A percentile compares a stretch with the other conserved stretches of the same genome.
phyloP scores from a whole-genome alignment of 2,888 invertebrate genomes.

The Morpho helenor region DNA sequence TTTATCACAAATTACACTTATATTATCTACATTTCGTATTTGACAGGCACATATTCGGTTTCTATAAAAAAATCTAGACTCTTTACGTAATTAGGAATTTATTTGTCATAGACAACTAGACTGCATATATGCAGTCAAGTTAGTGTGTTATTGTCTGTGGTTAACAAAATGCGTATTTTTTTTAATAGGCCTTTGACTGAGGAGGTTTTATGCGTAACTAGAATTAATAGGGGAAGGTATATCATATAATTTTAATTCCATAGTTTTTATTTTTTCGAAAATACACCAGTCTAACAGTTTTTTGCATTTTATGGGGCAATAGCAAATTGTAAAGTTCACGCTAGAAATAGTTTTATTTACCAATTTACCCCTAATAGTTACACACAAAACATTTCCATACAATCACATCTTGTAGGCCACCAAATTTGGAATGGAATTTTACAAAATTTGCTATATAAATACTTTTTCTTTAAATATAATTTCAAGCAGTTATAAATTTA shows the following conservation, averaged over 20 bases:
- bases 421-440: background rate
- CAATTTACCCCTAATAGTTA: no score
- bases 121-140: background rate
- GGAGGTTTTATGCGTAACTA: background rate
- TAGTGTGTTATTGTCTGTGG: background rate
- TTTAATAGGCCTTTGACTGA: background rate
- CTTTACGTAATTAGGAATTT: slow-evolving; percentile 6
- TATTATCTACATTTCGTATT: slow-evolving; percentile 21
- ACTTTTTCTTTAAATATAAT: slow-evolving; percentile 1
- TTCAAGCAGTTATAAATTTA: slow-evolving; percentile 5
- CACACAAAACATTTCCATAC: no score
- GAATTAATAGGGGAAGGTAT: background rate
- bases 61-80: slow-evolving; percentile 22
- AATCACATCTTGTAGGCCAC: no score
- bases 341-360: no score
- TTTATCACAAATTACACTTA: slow-evolving; percentile 29
- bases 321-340: no score
- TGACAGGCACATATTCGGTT: slow-evolving; percentile 37
- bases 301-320: no score
- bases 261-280: no score
- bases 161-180: background rate
- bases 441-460: background rate
- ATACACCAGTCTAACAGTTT: no score
- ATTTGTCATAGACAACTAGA: slow-evolving; percentile 1
- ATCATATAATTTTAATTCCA: no score